A percentile compares a stretch with the other conserved stretches of the same genome.
Evolutionary conservation across 2,113 vertebrate genomes (phyloP).

Genomic region (Pogonocichla stellata): DNA sequence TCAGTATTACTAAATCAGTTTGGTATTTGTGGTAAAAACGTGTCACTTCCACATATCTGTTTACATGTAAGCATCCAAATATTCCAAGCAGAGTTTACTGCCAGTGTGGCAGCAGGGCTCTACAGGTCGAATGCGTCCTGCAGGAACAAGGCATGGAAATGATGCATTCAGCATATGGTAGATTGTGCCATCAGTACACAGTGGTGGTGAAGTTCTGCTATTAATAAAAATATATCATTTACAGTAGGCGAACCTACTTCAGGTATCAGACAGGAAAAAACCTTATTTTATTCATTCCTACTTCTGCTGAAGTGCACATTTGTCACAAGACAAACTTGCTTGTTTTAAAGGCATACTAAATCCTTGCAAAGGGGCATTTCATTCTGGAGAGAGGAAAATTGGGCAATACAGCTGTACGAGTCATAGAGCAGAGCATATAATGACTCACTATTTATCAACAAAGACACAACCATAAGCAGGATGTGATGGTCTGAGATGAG

Average conservation of each 20-base stretch:
- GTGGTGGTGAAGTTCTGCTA: neutral
- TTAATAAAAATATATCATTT: neutral
- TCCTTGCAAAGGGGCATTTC: neutral
- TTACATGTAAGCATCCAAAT: neutral
- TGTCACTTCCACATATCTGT: neutral
- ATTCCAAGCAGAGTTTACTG: neutral
- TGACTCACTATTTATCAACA: slow-evolving; percentile 65
- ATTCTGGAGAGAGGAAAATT: neutral
- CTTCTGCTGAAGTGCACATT: neutral
- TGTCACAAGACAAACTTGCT: neutral
- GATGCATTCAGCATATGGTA: neutral
- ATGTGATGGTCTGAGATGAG: slow-evolving; percentile 37
- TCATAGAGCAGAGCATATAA: neutral
- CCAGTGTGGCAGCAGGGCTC: neutral
- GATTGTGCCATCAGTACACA: neutral
- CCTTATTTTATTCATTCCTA: neutral
- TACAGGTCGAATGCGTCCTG: accelerated
- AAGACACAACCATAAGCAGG: slow-evolving; percentile 45
- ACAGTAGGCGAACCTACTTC: neutral
- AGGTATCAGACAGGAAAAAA: neutral
- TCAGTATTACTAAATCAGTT: neutral
- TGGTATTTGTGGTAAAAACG: neutral
- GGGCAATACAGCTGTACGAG: slow-evolving; percentile 3
- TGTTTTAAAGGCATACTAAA: neutral
- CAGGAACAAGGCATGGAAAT: neutral